Evolutionary conservation across 2,113 vertebrate species (phyloP).

Genomic region (Gambusia holbrooki): DNA sequence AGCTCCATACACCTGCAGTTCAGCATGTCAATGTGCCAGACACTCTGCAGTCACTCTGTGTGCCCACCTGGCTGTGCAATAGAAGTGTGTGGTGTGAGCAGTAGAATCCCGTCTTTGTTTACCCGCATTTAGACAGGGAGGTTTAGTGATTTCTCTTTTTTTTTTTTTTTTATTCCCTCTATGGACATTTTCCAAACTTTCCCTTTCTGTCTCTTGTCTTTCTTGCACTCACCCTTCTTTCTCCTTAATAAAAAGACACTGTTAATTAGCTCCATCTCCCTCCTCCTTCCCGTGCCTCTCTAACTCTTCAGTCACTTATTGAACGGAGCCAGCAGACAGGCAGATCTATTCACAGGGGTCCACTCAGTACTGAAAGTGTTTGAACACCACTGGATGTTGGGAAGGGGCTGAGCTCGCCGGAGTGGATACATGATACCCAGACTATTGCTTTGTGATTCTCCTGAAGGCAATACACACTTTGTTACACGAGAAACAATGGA

Average conservation of each 20-base stretch:
- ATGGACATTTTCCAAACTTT: slow-evolving; percentile 27
- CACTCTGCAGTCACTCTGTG: slow-evolving; percentile 37
- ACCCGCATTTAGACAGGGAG: slow-evolving; percentile 48
- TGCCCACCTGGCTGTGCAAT: slow-evolving; percentile 56
- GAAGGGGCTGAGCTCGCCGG: slow-evolving; percentile 40
- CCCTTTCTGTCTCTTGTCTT: slow-evolving; percentile 22
- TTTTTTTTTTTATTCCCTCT: background rate
- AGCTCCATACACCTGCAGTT: slow-evolving; percentile 60
- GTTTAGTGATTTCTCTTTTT: slow-evolving; percentile 63
- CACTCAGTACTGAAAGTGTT: slow-evolving; percentile 65
- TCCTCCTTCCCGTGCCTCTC: slow-evolving; percentile 2
- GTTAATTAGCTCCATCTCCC: slow-evolving; percentile 53
- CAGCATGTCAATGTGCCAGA: slow-evolving; percentile 51
- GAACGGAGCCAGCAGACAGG: slow-evolving; percentile 58
- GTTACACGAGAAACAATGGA: slow-evolving; percentile 63
- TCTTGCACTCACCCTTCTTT: slow-evolving; percentile 16
- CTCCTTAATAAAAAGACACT: slow-evolving; percentile 45
- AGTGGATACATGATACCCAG: slow-evolving; percentile 55
- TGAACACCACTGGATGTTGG: slow-evolving; percentile 60
- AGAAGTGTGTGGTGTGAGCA: slow-evolving; percentile 18
- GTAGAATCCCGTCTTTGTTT: slow-evolving; percentile 74
- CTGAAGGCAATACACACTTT: slow-evolving; percentile 57
- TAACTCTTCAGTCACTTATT: slow-evolving; percentile 49
- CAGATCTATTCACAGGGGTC: slow-evolving; percentile 69
- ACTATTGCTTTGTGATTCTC: slow-evolving; percentile 53